Evolutionary conservation across 2,797 vertebrate genomes (phyloP).

Genomic region (Ctenopoma kingsleyae): DNA sequence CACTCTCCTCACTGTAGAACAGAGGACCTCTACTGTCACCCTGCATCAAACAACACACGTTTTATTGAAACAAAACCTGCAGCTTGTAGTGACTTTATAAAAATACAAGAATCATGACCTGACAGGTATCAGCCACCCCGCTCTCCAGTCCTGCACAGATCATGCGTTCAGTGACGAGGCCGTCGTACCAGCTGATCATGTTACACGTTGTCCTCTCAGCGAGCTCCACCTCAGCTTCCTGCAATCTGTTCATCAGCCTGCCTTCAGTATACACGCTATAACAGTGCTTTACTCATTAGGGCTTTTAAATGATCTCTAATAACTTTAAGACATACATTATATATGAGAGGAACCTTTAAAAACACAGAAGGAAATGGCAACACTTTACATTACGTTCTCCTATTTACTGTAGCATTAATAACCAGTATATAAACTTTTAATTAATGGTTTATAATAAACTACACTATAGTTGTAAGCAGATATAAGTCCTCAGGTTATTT

Average conservation of each 20-base stretch:
- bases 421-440: not conserved
- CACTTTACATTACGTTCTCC: not conserved
- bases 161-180: conserved; percentile 68
- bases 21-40: conserved; percentile 79
- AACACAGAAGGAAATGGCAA: not conserved
- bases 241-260: conserved; percentile 43
- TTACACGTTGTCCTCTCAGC: conserved; percentile 71
- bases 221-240: conserved; percentile 73
- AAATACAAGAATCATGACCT: conserved; percentile 39
- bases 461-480: not conserved
- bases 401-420: not conserved
- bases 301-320: not conserved
- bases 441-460: not conserved
- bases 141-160: conserved; percentile 69
- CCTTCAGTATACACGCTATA: conserved; percentile 25
- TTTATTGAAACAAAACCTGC: not conserved
- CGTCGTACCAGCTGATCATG: conserved; percentile 58
- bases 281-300: not conserved
- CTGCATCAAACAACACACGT: conserved; percentile 33
- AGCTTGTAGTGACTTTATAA: not conserved
- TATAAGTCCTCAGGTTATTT: no score
- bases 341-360: not conserved
- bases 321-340: not conserved
- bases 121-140: conserved; percentile 61
- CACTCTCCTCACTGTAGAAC: conserved; percentile 70